Percentiles rank a stretch among this genome's conserved stretches.
Evolutionary conservation across 2,113 vertebrate species (phyloP).

Genomic region (Alligator mississippiensis): DNA sequence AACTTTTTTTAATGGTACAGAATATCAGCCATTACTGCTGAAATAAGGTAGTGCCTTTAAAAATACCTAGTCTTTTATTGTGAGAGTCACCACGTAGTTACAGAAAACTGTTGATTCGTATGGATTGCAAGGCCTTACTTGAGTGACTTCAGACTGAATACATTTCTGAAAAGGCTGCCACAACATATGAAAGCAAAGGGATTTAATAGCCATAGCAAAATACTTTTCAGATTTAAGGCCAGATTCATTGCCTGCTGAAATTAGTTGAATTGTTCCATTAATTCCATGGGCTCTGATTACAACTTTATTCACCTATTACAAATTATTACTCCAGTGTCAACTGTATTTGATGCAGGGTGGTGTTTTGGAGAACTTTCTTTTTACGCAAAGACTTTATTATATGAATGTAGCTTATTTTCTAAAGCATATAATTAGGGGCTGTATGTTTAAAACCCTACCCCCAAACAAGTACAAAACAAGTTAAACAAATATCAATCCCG

Average conservation of each 20-base stretch:
- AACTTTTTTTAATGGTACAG: background rate
- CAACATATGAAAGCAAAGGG: background rate
- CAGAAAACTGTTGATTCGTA: background rate
- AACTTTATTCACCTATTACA: background rate
- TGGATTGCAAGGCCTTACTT: background rate
- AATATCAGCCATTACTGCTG: background rate
- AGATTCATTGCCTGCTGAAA: background rate
- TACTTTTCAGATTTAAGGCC: background rate
- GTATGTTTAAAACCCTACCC: background rate
- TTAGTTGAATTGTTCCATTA: background rate
- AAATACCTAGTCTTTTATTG: background rate
- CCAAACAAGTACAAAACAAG: background rate
- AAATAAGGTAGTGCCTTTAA: background rate
- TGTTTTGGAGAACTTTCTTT: background rate
- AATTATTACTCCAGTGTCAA: background rate
- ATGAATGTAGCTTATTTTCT: background rate
- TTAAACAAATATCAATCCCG: background rate
- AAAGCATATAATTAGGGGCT: background rate
- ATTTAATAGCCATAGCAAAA: background rate
- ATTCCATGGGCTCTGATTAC: background rate
- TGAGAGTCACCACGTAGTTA: background rate
- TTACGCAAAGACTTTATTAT: background rate
- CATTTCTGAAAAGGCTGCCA: background rate
- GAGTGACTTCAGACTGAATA: background rate
- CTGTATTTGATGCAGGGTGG: background rate